Evolutionary conservation across 2,888 invertebrate genomes (phyloP).

Genomic region (Actias luna): DNA sequence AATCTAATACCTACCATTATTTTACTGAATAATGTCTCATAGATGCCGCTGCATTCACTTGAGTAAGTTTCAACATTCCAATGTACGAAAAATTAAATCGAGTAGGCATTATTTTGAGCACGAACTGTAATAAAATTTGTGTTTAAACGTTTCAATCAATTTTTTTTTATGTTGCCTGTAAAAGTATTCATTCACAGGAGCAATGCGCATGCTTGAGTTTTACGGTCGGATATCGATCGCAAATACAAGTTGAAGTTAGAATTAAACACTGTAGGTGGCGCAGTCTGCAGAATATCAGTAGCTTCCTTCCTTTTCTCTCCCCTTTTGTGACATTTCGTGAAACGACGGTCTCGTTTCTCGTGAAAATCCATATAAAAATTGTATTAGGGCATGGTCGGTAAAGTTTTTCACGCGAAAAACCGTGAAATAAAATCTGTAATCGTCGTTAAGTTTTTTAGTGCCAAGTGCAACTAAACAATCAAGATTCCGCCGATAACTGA

Average conservation of each 20-base stretch:
- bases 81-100: background rate
- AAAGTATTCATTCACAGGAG: background rate
- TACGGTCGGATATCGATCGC: conserved; percentile 39
- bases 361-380: conserved; percentile 57
- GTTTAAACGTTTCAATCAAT: background rate
- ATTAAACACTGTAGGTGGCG: conserved; percentile 53
- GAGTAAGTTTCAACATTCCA: background rate
- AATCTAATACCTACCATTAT: background rate
- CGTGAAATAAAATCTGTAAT: conserved; percentile 69
- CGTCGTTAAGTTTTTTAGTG: conserved; percentile 78
- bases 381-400: conserved; percentile 78
- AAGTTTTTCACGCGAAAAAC: conserved; percentile 67
- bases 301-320: conserved; percentile 48
- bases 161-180: background rate
- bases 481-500: conserved; percentile 91
- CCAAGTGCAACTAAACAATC: conserved; percentile 85
- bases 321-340: conserved; percentile 75
- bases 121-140: background rate
- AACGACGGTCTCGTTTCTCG: conserved; percentile 65
- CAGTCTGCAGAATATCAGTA: conserved; percentile 35
- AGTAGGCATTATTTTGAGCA: background rate
- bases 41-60: background rate
- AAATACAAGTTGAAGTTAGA: conserved; percentile 31
- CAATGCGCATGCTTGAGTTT: conserved; percentile 59
- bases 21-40: background rate